These are phyloP conservation scores for Drosophila tropicalis DNA, from an alignment of 1,140 invertebrate species.

Conservation along the genomic window DNA sequence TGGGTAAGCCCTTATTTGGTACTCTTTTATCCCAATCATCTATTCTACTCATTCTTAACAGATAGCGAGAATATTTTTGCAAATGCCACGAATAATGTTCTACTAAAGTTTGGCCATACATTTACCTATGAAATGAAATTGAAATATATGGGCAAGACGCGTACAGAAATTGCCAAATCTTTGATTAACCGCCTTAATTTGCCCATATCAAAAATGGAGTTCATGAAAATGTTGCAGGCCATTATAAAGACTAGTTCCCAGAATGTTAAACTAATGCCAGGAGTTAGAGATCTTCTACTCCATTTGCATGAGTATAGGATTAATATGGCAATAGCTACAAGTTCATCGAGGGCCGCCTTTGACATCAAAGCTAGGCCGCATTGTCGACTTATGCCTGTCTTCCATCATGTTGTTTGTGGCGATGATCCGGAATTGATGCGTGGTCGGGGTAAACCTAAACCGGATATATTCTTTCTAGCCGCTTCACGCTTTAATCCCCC, in stretches of 20 bases:
- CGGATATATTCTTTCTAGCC: conserved; percentile 95
- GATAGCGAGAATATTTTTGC: conserved; percentile 47
- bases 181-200: conserved; percentile 30
- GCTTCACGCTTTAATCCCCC: conserved; percentile 91
- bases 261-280: conserved; percentile 83
- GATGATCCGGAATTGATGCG: conserved; percentile 93
- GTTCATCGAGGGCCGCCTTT: conserved; percentile 88
- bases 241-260: neutral
- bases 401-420: conserved; percentile 92
- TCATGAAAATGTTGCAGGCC: neutral
- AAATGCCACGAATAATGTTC: neutral
- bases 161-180: fast-evolving
- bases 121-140: conserved; percentile 34
- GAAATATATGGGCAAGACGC: conserved; percentile 25
- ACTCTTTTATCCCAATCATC: no score
- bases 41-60: neutral
- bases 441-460: conserved; percentile 90
- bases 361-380: conserved; percentile 90
- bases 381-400: conserved; percentile 88
- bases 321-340: conserved; percentile 95
- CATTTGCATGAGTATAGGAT: conserved; percentile 91
- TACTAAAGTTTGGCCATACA: conserved; percentile 17
- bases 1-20: conserved; percentile 36
- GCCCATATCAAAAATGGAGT: conserved; percentile 17
- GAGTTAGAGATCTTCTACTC: conserved; percentile 90